Conservation (phyloP, 2,113 vertebrate species). For the Pterophyllum scalare region DNA sequence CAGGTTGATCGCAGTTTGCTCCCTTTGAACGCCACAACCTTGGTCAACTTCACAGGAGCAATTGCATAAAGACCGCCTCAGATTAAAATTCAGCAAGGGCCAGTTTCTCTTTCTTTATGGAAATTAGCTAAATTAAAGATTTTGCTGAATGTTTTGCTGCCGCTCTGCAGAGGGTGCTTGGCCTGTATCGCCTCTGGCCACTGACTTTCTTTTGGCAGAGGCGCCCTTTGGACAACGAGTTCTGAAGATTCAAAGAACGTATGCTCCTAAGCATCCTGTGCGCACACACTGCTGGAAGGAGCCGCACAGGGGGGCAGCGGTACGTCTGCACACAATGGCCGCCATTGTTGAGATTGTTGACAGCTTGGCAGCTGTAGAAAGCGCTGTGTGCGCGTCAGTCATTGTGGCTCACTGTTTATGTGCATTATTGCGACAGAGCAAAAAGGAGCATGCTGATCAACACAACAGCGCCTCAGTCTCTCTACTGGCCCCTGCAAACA, state of each 20-base stretch:
- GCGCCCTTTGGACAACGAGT: conserved; percentile 18
- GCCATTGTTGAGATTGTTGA: conserved; percentile 55
- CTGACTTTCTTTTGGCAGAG: conserved; percentile 44
- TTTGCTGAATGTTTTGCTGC: conserved; percentile 16
- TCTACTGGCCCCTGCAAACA: conserved; percentile 52
- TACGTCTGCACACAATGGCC: conserved; percentile 26
- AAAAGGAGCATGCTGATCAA: conserved; percentile 54
- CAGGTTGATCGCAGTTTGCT: conserved; percentile 35
- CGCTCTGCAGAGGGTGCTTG: background rate
- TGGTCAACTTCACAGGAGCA: conserved; percentile 12
- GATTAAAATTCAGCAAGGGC: background rate
- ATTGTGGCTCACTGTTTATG: conserved; percentile 41
- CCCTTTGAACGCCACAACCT: conserved; percentile 40
- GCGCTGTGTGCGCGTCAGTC: conserved; percentile 4
- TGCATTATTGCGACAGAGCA: conserved; percentile 50
- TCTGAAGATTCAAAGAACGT: conserved; percentile 32
- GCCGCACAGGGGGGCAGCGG: conserved; percentile 1
- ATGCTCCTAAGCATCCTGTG: conserved; percentile 35
- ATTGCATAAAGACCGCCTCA: background rate
- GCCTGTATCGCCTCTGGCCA: conserved; percentile 1
- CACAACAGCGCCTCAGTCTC: conserved; percentile 40
- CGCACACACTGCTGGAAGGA: conserved; percentile 4
- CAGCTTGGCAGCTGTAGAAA: conserved; percentile 50
- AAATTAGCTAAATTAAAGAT: conserved; percentile 29
- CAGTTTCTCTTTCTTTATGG: conserved; percentile 24